Percentiles rank a stretch among this genome's conserved stretches.
Evolutionary conservation across 30 jellyfish, hydroid and myxozoan genomes (phyloP).

Genomic region (Hydractinia echinata): DNA sequence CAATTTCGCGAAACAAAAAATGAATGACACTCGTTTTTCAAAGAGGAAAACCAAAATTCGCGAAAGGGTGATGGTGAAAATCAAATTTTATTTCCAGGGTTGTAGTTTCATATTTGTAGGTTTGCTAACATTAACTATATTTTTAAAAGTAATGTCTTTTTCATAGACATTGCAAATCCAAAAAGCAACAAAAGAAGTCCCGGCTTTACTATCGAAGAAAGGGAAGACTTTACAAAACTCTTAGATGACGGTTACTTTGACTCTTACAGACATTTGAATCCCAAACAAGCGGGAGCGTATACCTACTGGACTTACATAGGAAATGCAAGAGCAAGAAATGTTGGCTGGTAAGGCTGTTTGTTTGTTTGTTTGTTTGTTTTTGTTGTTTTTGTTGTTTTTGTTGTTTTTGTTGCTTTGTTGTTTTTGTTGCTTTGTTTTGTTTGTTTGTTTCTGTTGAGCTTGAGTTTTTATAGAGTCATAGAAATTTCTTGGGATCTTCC

Average conservation of each 20-base stretch:
- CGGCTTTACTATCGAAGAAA: conserved; percentile 93
- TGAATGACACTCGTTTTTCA: no score
- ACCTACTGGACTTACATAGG: conserved; percentile 96
- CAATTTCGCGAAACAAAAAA: no score
- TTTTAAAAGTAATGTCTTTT: neutral
- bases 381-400: no score
- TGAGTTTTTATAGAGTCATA: no score
- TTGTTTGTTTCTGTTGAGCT: no score
- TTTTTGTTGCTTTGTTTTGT: no score
- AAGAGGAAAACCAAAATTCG: no score
- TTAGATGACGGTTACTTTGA: conserved; percentile 79
- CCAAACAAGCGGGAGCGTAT: conserved; percentile 57
- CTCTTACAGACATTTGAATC: conserved; percentile 72
- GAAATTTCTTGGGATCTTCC: no score
- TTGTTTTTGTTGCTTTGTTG: no score
- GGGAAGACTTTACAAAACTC: conserved; percentile 75
- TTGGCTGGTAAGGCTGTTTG: conserved; percentile 85
- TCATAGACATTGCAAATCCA: conserved; percentile 93
- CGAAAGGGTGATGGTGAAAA: neutral
- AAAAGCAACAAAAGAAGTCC: conserved; percentile 83
- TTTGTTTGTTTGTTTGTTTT: no score
- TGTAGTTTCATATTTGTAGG: neutral
- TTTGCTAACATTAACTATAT: neutral
- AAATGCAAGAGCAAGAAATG: conserved; percentile 75
- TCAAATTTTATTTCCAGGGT: neutral